Evolutionary conservation across 2,888 invertebrate species (phyloP), one percentile per base, ranked within the genome.

Genomic region (Allophyes oxyacanthae): DNA sequence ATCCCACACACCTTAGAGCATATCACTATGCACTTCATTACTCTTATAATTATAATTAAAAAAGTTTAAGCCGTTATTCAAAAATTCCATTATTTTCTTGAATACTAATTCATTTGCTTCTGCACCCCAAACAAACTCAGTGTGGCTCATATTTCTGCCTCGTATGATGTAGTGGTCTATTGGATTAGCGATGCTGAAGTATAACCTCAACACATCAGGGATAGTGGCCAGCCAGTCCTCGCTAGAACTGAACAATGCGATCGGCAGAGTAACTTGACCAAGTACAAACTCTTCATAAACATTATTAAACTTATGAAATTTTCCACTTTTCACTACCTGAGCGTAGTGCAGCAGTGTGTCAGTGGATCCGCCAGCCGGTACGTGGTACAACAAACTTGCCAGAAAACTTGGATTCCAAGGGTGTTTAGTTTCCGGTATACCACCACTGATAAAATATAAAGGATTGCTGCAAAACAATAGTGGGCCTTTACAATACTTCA

Each of bases 331-430:
- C 0, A 83, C 67, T 34, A 89, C 45, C 63, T 89, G 86, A n/a
- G 84, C 80, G 38, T 86, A 91, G 61, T 91, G 91, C 32, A 87
- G 37, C 33, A 91, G 79, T 2, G 90, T 91, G 37, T 86, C 78
- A 0, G 86, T 85, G 0, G 91, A 91, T 11, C 81, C 85, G 1
- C 91, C 91, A 1, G 90, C 87, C 0, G 91, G 90, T 1, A 87
- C 72, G 42, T 90, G 86, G 46, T 85, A 80, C 2, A 88, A 45
- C 8, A 91, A 60, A 41, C 80, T 82, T 2, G 83, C 81, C 6
- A 83, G 30, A 33, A 88, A 86, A 69, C 76, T 81, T 2, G 68
- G 49, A 54, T 83, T 79, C 77, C 82, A 77, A 1, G 50, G 32
- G 11, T 38, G 26, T 11, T 50, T 34, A 41, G 72, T 57, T 20